phyloP scores from a whole-genome alignment of 2,888 invertebrate species.

The Odontomyia ornata region DNA sequence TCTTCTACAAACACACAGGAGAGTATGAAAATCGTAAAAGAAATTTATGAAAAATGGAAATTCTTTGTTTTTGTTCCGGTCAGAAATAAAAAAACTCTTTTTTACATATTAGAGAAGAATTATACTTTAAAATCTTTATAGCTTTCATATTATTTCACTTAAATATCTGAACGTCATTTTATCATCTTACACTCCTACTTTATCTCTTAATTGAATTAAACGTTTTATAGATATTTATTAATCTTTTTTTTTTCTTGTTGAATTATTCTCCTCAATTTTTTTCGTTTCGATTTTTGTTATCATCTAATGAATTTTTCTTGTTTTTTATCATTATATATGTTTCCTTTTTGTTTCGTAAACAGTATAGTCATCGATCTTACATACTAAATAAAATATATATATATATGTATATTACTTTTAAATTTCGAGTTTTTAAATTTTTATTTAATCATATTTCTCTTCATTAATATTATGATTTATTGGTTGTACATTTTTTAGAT shows the following conservation, averaged over 20 bases:
- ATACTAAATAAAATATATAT: conserved; percentile 40
- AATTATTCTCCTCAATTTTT: neutral
- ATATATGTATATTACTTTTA: conserved; percentile 23
- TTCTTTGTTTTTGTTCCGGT: neutral
- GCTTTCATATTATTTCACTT: neutral
- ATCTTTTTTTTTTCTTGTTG: conserved; percentile 9
- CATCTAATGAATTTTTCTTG: conserved; percentile 17
- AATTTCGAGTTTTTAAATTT: conserved; percentile 22
- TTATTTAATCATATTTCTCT: conserved; percentile 10
- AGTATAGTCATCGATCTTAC: conserved; percentile 37
- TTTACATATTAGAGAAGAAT: neutral
- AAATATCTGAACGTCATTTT: conserved; percentile 14
- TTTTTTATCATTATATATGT: conserved; percentile 4
- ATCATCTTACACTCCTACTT: conserved; percentile 33
- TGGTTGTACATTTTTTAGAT: conserved; percentile 30
- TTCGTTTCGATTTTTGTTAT: neutral
- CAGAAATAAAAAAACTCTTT: neutral
- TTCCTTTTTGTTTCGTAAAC: conserved; percentile 28
- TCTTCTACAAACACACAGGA: neutral
- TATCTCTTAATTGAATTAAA: conserved; percentile 48
- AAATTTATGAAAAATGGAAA: neutral
- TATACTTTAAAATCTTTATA: conserved; percentile 7
- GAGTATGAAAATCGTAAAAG: neutral
- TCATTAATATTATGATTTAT: conserved; percentile 17
- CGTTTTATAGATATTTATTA: conserved; percentile 1